Conservation (phyloP, 2,113 vertebrate genomes). For the Cololabis saira region DNA sequence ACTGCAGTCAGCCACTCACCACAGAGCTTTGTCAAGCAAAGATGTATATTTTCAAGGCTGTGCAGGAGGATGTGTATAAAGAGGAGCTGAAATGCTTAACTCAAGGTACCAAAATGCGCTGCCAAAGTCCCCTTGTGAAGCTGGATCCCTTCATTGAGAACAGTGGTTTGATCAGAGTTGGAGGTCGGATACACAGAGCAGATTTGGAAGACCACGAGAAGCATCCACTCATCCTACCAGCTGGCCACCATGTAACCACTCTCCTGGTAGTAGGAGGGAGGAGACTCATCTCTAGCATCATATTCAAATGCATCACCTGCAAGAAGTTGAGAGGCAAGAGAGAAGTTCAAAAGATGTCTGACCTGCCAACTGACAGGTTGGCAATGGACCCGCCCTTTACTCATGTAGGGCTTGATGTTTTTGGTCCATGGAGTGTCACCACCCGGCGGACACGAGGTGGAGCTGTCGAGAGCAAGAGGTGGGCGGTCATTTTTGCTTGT, state of each 20-base stretch:
- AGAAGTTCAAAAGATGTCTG: constrained; percentile 7
- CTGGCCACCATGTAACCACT: not conserved
- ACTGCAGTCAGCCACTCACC: too few relatives aligned
- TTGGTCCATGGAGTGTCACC: not conserved
- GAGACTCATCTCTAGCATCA: not conserved
- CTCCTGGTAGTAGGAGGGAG: not conserved
- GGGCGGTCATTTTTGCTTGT: constrained; percentile 33
- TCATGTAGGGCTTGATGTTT: not conserved
- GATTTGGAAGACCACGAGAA: constrained; percentile 2
- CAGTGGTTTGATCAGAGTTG: too few relatives aligned
- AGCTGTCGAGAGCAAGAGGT: not conserved
- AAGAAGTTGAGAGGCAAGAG: not conserved
- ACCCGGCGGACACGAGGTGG: not conserved
- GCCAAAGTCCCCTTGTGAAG: too few relatives aligned
- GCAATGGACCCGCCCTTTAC: not conserved
- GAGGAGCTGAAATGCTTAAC: too few relatives aligned
- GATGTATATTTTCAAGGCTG: too few relatives aligned
- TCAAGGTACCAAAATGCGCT: too few relatives aligned
- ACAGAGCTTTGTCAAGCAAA: too few relatives aligned
- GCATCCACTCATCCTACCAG: constrained; percentile 1
- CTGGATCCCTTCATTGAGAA: too few relatives aligned
- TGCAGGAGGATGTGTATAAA: too few relatives aligned
- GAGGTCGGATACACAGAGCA: not conserved
- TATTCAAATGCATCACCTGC: constrained; percentile 8
- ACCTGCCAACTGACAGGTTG: not conserved